phyloP scores from a whole-genome alignment of 2,113 vertebrate species.

The Rhinopomastus cyanomelas region DNA sequence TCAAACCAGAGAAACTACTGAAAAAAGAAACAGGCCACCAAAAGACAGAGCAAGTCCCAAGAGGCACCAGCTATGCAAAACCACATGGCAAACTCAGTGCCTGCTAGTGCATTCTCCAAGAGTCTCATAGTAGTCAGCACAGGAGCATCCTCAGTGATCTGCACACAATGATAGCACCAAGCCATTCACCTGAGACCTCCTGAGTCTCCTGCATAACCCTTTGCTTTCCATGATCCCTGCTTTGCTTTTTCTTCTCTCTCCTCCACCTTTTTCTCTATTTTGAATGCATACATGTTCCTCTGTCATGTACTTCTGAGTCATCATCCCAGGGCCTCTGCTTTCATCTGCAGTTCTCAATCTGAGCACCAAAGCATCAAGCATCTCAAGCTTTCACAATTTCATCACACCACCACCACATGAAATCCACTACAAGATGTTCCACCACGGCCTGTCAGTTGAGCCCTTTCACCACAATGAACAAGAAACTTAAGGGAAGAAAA shows the following conservation, averaged over 20 bases:
- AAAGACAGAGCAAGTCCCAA: slow-evolving; percentile 6
- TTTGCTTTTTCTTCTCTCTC: background rate
- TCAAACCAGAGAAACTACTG: slow-evolving; percentile 46
- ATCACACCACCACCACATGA: background rate
- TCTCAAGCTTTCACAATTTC: background rate
- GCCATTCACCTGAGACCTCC: background rate
- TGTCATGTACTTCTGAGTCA: background rate
- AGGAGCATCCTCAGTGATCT: background rate
- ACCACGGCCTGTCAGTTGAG: background rate
- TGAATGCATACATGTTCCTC: background rate
- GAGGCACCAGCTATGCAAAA: slow-evolving; percentile 30
- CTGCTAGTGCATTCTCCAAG: background rate
- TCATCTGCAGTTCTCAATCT: background rate
- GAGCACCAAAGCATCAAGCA: background rate
- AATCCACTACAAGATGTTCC: background rate
- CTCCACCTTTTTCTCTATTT: background rate
- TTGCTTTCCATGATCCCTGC: background rate
- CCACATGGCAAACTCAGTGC: slow-evolving; percentile 6
- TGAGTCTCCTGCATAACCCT: background rate
- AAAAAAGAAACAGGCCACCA: slow-evolving; percentile 25
- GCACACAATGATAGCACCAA: background rate
- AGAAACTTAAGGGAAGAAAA: background rate
- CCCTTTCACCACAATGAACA: background rate
- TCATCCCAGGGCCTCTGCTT: background rate
- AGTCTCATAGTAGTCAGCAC: fast-evolving